These are phyloP conservation scores for Drosophila nannoptera DNA, from an alignment of 1,140 invertebrate species.

Conservation along the genomic window DNA sequence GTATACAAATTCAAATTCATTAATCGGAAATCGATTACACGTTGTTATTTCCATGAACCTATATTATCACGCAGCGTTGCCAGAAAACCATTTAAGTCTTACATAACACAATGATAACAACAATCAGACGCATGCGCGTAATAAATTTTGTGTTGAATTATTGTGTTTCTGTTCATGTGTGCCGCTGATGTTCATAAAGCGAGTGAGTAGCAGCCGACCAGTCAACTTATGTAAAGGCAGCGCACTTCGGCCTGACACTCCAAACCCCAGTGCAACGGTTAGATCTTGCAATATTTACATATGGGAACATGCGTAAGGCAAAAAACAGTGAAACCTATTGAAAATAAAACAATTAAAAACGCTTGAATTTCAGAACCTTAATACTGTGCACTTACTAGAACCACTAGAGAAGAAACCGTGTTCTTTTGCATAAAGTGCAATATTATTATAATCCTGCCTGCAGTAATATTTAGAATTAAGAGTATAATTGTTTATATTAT, in stretches of 20 bases:
- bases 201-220: slow-evolving; percentile 19
- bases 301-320: slow-evolving; percentile 34
- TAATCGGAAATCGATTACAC: slow-evolving; percentile 13
- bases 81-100: slow-evolving; percentile 40
- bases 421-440: slow-evolving; percentile 22
- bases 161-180: slow-evolving; percentile 51
- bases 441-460: too few species aligned
- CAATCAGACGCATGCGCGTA: slow-evolving; percentile 53
- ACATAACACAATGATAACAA: slow-evolving; percentile 54
- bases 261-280: slow-evolving; percentile 35
- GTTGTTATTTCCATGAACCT: not conserved
- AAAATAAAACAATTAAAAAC: too few species aligned
- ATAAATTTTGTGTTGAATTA: slow-evolving; percentile 38
- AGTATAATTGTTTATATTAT: too few species aligned
- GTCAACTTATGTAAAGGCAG: slow-evolving; percentile 37
- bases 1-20: slow-evolving; percentile 1
- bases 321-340: slow-evolving; percentile 2
- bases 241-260: slow-evolving; percentile 9
- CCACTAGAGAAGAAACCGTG: slow-evolving; percentile 41
- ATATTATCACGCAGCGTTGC: slow-evolving; percentile 45
- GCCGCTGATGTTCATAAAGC: slow-evolving; percentile 6
- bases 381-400: slow-evolving; percentile 41
- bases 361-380: too few species aligned
- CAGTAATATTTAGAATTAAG: slow-evolving; percentile 3
- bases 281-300: slow-evolving; percentile 59